Base-by-base conservation (phyloP, 2,888 invertebrate genomes). In the Acleris holmiana region DNA sequence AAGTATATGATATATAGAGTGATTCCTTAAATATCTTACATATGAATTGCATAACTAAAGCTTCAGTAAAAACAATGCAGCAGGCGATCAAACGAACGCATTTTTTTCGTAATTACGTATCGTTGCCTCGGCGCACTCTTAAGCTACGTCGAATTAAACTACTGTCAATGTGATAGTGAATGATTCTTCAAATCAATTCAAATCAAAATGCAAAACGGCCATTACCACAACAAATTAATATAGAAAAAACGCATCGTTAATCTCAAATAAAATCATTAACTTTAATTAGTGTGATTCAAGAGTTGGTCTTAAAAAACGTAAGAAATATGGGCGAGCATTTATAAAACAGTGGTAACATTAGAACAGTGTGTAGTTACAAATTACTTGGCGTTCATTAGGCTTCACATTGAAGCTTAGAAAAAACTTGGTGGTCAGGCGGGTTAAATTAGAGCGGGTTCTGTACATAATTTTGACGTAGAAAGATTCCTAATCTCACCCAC, bases 341-440 rank as follows among this genome's bases (percentile, higher is more conserved):
- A 63, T 73, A 68, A 67, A 73, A 23, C 17, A 17, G 48, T 61
- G 58, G 70, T 69, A 72, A 73, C 69, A 73, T 70, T 72, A 68
- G 69, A 75, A 71, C 74, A 72, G 81, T 79, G 84, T 79, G 77
- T 79, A 80, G 80, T 78, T 76, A 88, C 79, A 84, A 89, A 87
- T 88, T 80, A 77, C 74, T 71, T 70, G 75, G 73, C 73, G 74
- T 78, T 80, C 81, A 89, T 89, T 88, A 86, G 71, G 76, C 74
- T 70, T 68, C 72, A 73, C 71, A 79, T 80, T 83, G 85, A 73
- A 72, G 67, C 64, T 48, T 44, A 55, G 46, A 2, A 23, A 23
- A 21, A n/a, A 49, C 5, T 29, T 25, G 35, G 35, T 35, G 44
- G n/a, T 6, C n/a, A 8, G 44, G 17, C 17, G 13, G 44, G 44